Evolutionary conservation across 2,797 vertebrate genomes (phyloP).

Genomic region (Amazona ochrocephala): DNA sequence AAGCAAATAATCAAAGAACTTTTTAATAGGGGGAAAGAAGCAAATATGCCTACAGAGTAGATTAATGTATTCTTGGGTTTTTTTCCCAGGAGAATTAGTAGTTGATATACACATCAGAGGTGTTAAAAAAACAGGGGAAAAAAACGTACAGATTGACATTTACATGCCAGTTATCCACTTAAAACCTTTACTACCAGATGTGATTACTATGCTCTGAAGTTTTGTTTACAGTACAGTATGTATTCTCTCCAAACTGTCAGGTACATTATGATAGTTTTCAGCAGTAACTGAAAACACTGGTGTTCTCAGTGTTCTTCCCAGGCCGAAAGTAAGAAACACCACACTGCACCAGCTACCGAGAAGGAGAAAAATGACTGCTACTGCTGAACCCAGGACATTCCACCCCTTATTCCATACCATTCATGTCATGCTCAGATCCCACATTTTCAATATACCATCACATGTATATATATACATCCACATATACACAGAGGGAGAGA

Average conservation of each 20-base stretch:
- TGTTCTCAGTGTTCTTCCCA: too few relatives aligned
- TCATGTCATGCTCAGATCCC: too few relatives aligned
- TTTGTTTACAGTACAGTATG: not conserved
- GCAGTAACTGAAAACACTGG: too few relatives aligned
- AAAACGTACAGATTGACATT: not conserved
- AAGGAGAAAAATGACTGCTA: too few relatives aligned
- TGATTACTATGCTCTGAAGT: not conserved
- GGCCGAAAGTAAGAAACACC: too few relatives aligned
- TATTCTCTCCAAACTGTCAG: not conserved
- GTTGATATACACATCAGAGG: not conserved
- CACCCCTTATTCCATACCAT: too few relatives aligned
- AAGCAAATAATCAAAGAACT: not conserved
- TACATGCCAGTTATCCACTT: not conserved
- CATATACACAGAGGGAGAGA: too few relatives aligned
- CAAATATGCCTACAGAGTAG: not conserved
- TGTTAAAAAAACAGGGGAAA: not conserved
- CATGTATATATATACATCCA: too few relatives aligned
- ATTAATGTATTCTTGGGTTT: not conserved
- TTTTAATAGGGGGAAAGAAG: not conserved
- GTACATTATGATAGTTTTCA: not conserved
- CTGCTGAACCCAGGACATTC: too few relatives aligned
- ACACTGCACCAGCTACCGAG: too few relatives aligned
- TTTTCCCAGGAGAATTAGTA: not conserved
- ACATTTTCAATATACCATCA: too few relatives aligned
- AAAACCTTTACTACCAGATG: not conserved